Base-by-base conservation (phyloP, 1,140 invertebrate genomes). In the Pemphigus obesinymphae region DNA sequence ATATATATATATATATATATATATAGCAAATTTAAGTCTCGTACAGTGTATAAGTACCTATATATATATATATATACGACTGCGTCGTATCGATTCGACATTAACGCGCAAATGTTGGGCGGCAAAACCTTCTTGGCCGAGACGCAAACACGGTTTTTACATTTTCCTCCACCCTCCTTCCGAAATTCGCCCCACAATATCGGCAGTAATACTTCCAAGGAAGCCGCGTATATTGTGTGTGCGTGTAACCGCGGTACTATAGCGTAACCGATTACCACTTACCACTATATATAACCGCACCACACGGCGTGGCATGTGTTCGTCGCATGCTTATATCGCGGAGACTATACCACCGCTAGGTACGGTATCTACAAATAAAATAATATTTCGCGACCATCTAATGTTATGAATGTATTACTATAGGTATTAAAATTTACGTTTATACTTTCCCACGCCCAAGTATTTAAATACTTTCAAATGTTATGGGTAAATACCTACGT, bases 111-210 rank as follows among this genome's bases (percentile, higher is more conserved):
- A 17, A 11, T 45, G 20, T 17, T 5, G 6, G n/a, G 70, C 40
- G 43, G 45, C 45, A 75, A 53, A 75, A 75, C 48, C 48, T 53
- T 53, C 72, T 50, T 75, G 29, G 48, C 10, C 48, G 31, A 17
- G 29, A 55, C 31, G 6, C 48, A 34, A 34, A 75, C 72, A 75
- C 20, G 48, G 48, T 75, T 75, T 75, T 75, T 75, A 75, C 72
- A 75, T 75, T 75, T 53, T 37, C 68, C 68, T 7, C 40, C 66
- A 37, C 23, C 10, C 43, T 45, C 10, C 10, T 2, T 45, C 43
- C 43, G 10, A 11, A 13, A 11, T 45, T 45, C 13, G 13, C 43
- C 4, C 43, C 43, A 6, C 13, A 11, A n/a, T 34, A 58, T 8
- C 17, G 17, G 34, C n/a, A 13, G 66, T 68, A 68, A 40, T 40